Base-by-base conservation (phyloP, 92 coral and sea anemone genomes). In the Epizoanthus ramosus region DNA sequence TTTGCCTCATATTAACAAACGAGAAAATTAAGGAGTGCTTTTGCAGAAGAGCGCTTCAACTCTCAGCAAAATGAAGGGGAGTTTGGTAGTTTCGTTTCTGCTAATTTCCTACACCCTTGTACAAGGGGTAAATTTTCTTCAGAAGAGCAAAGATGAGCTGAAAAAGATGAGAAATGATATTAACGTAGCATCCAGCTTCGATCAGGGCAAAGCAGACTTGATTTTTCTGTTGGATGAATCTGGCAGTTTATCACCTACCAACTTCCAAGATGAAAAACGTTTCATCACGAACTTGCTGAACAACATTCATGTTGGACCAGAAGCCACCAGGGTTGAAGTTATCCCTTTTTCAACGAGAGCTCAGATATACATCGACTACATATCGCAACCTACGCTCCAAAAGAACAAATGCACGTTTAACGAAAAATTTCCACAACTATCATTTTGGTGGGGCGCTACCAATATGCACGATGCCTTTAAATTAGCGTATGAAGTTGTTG, bases 191-290 rank as follows among this genome's bases (percentile, higher is more conserved):
- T 39, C 71, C 22, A 54, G 43, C 12, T 86, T 65, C 13, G 61
- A 81, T 19, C 65, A 89, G 17, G 71, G 80, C 52, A 91, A 91
- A 72, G 87, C 97, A 15, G 98, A 93, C 37, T 37, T 93, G 3
- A 22, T 93, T n/a, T 93, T 93, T 31, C 86, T 93, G 13, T 28
- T 93, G 17, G 98, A 93, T 66, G 86, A 92, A 14, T 93, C 98
- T 9, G 91, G 93, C 56, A 93, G 98, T 81, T 79, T 93, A 6
- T 3, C 58, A n/a, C 8, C 14, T 6, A 7, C 31, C 35, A 83
- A 93, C 28, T 93, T 89, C 68, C 9, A 19, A 3, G 79, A 85
- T 39, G 98, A 93, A 31, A 93, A 91, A 57, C 76, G 79, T 60
- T 93, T 93, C 39, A 53, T 93, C 60, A 82, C 53, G 7, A 93